phyloP scores from a whole-genome alignment of 2,797 vertebrate genomes.

The Numenius phaeopus region DNA sequence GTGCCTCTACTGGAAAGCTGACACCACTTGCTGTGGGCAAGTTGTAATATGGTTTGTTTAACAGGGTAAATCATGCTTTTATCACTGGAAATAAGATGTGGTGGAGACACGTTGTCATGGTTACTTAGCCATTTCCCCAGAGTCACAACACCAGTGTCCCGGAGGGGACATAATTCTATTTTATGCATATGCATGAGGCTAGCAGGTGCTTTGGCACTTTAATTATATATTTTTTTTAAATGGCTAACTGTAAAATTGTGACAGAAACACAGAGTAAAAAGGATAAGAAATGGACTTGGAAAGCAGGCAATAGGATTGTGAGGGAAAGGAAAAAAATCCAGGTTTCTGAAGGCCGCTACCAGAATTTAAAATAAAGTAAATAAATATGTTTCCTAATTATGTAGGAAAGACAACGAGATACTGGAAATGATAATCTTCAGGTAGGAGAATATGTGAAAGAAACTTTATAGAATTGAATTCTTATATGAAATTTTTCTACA shows the following conservation, averaged over 20 bases:
- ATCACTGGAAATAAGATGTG: constrained; percentile 73
- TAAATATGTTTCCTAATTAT: neutral
- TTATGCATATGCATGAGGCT: constrained; percentile 80
- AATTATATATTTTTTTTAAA: constrained; percentile 77
- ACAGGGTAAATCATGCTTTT: constrained; percentile 71
- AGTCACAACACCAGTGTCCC: constrained; percentile 82
- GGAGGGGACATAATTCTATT: constrained; percentile 76
- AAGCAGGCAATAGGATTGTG: neutral
- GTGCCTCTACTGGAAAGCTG: constrained; percentile 61
- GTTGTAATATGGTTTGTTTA: constrained; percentile 72
- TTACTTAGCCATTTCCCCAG: constrained; percentile 81
- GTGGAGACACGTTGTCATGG: constrained; percentile 81
- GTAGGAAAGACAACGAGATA: neutral
- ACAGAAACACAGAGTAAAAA: constrained; percentile 14
- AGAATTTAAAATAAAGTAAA: constrained; percentile 8
- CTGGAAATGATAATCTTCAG: neutral
- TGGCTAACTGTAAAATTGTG: constrained; percentile 65
- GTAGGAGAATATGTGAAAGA: neutral
- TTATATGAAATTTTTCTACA: neutral
- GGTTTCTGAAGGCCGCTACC: neutral
- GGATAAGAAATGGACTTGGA: constrained; percentile 42
- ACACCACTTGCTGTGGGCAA: constrained; percentile 72
- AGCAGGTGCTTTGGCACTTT: constrained; percentile 79
- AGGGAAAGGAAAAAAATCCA: neutral
- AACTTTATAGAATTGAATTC: neutral